A percentile compares a stretch with the other conserved stretches of the same genome.
These are phyloP conservation scores for Apostichopus californicus DNA, from an alignment of 35 echinoderm and acorn worm species.

Conservation along the genomic window DNA sequence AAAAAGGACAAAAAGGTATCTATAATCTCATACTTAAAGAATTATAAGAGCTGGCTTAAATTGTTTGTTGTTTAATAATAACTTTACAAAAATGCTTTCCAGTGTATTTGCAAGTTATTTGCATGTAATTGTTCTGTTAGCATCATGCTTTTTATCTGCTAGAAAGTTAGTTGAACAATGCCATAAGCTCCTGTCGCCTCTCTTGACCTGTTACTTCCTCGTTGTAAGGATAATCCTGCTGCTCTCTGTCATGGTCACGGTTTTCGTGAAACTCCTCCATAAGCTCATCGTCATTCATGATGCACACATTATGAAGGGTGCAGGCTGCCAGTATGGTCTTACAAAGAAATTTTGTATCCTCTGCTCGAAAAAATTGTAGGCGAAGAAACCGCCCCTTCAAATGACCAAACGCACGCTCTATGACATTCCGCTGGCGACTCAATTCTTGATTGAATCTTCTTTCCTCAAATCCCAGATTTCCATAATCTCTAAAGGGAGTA, in stretches of 20 bases:
- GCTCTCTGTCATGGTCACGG: too few relatives aligned
- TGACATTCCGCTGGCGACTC: conserved; percentile 46
- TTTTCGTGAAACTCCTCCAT: conserved; percentile 27
- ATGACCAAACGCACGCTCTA: conserved; percentile 54
- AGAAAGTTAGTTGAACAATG: not conserved
- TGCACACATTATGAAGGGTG: conserved; percentile 40
- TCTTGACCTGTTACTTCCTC: not conserved
- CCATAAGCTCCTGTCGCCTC: too few relatives aligned
- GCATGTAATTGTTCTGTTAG: not conserved
- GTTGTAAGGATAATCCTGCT: not conserved
- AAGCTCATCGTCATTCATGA: conserved; percentile 19
- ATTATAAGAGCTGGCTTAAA: not conserved
- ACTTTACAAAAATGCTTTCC: not conserved
- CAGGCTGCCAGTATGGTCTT: conserved; percentile 17
- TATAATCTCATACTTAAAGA: too few relatives aligned
- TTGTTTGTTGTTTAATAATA: too few relatives aligned
- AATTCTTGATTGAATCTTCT: conserved; percentile 36
- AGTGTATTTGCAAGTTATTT: not conserved
- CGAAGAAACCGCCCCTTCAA: conserved; percentile 45
- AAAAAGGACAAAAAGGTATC: too few relatives aligned
- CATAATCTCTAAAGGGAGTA: conserved; percentile 57
- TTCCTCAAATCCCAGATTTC: conserved; percentile 19
- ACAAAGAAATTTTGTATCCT: conserved; percentile 22
- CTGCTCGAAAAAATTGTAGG: conserved; percentile 25
- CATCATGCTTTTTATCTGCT: too few relatives aligned